Percentiles rank a stretch among this genome's conserved stretches.
Conservation (phyloP, 2,888 invertebrate species). For the Trilocha varians region DNA sequence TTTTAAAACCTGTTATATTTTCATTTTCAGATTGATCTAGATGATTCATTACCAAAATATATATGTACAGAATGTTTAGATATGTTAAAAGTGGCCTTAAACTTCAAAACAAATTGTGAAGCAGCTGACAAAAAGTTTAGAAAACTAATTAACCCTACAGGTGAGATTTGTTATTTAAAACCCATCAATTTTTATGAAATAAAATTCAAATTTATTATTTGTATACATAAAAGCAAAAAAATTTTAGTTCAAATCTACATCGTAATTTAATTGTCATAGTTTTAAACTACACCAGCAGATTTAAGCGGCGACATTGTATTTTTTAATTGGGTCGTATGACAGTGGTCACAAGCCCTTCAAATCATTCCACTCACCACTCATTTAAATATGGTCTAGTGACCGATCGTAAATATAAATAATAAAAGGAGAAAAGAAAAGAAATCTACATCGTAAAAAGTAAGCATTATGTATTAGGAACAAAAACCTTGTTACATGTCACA, state of each 20-base stretch:
- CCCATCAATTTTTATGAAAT: not conserved
- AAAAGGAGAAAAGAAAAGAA: too few species aligned
- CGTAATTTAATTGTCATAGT: too few species aligned
- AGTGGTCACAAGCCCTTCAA: too few species aligned
- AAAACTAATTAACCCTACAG: constrained; percentile 53
- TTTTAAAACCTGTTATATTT: constrained; percentile 3
- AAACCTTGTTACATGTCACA: too few species aligned
- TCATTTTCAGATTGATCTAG: constrained; percentile 42
- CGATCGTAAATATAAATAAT: too few species aligned
- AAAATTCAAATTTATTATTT: not conserved
- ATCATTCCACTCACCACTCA: too few species aligned
- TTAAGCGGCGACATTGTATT: too few species aligned
- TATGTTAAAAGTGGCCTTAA: constrained; percentile 42
- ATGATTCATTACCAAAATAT: constrained; percentile 59
- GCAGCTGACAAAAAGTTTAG: constrained; percentile 51
- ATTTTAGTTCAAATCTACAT: constrained; percentile 1
- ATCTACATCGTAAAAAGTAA: too few species aligned
- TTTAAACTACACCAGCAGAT: too few species aligned
- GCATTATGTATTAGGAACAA: too few species aligned
- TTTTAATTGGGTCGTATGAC: too few species aligned
- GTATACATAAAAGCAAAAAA: not conserved
- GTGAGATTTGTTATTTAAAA: constrained; percentile 31
- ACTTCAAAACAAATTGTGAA: constrained; percentile 55
- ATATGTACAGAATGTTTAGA: constrained; percentile 57
- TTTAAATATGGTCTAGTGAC: too few species aligned